Evolutionary conservation across 2,797 vertebrate genomes (phyloP).

Genomic region (Naso thynnoides): DNA sequence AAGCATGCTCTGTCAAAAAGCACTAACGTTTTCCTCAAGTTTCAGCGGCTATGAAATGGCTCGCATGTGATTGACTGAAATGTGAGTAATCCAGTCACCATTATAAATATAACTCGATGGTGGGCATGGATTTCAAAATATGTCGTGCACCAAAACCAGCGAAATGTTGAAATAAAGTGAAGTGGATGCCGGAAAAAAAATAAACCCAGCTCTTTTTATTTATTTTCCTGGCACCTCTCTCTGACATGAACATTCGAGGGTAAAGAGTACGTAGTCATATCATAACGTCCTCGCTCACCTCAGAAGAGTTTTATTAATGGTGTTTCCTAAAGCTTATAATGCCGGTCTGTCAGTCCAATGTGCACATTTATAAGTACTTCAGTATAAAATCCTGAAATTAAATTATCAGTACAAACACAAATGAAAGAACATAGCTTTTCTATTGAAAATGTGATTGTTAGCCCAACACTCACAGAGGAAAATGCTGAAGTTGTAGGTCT

Average conservation of each 20-base stretch:
- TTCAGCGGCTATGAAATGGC: constrained; percentile 9
- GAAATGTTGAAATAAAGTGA: constrained; percentile 15
- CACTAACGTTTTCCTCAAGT: constrained; percentile 6
- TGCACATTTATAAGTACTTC: background rate
- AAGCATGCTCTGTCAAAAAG: background rate
- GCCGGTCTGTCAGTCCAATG: background rate
- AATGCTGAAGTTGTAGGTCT: too few relatives aligned
- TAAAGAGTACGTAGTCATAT: background rate
- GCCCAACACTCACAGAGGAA: too few relatives aligned
- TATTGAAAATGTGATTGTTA: too few relatives aligned
- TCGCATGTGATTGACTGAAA: constrained; percentile 41
- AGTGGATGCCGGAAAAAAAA: constrained; percentile 27
- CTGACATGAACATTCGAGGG: background rate
- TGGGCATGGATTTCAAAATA: background rate
- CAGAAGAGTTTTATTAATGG: background rate
- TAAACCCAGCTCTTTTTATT: constrained; percentile 9
- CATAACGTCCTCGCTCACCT: background rate
- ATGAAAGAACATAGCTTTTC: too few relatives aligned
- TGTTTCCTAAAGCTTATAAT: background rate
- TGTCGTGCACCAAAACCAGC: constrained; percentile 29
- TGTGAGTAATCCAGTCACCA: constrained; percentile 23
- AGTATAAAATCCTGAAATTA: background rate
- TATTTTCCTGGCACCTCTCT: constrained; percentile 30
- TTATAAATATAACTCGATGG: constrained; percentile 5
- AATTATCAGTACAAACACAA: too few relatives aligned